Evolutionary conservation across 2,113 vertebrate species (phyloP), one percentile per base, ranked within the genome.

Genomic region (Syngnathus floridae): DNA sequence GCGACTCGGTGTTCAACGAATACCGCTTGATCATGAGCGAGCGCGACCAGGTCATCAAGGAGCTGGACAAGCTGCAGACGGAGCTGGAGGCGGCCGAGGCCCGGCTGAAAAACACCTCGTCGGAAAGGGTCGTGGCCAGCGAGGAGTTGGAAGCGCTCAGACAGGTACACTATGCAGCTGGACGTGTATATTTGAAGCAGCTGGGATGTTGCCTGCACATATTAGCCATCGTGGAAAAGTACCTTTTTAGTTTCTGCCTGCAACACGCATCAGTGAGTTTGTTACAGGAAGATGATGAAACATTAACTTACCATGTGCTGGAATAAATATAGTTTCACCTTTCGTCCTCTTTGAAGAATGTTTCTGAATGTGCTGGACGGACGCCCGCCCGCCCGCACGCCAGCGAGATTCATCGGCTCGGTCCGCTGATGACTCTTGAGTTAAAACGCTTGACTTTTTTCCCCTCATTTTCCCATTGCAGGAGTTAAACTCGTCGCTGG

Each of bases 11-110:
- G 78, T 97, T 98, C 82, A 98, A 92, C 57, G 97, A 99, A 81
- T 99, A 99, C 49, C 94, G 95, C 11, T 93, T 98, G 70, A 97
- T 99, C 75, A 99, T 99, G 97, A 98, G 97, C 0, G 97, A 99
- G 85, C 86, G 97, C 5, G 97, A 99, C 91, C 97, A 99, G 89
- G 96, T 99, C 67, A 98, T 98, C 86, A 98, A 98, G 46, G 97
- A 99, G 85, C 88, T 98, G 73, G 97, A 99, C 88, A 98, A 96
- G 77, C 86, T 99, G 70, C 97, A 99, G 87, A 96, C 95, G 0
- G 97, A 95, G 41, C 91, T 99, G 75, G 97, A 99, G 81, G 87
- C 94, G 41, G 96, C 97, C 0, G 94, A 99, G 73, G 95, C 94
- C 36, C 92, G 95, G 21, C 89, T 98, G 62, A 98, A 98, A 80